Base-by-base conservation (phyloP, 2,113 vertebrate genomes). In the Marmota monax region DNA sequence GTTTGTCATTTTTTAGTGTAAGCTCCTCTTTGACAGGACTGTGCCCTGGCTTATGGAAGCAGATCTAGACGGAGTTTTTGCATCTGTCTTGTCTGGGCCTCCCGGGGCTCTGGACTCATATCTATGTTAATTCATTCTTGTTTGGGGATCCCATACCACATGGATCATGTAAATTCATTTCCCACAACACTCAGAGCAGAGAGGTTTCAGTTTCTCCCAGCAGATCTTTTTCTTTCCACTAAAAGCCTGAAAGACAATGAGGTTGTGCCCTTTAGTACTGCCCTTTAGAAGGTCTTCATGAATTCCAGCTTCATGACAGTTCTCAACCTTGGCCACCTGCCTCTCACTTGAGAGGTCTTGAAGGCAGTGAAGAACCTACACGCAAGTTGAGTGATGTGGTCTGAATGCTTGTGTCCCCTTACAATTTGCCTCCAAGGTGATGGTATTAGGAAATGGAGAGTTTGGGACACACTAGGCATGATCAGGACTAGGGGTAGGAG, bases 81-180 rank as follows among this genome's bases (percentile, higher is more conserved):
- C 11, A 91, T 53, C 45, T 34, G 39, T 37, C 4, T 88, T 11
- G 1, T 78, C 69, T 93, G 63, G 78, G 69, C 27, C 61, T 61
- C 45, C 65, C 73, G 73, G 27, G 29, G 2, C 61, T 89, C 39
- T 74, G 16, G 23, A 84, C 7, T 73, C 79, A 23, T 42, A 17
- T 25, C 7, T n/a, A 56, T 87, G 17, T 77, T 82, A 77, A 85
- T 74, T 67, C 90, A 90, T 77, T 92, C 34, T 95, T 88, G 22
- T 73, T 82, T 86, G 53, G 79, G 69, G 6, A 77, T 93, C 45
- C 23, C 37, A 34, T 42, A 65, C 32, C 87, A 76, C 29, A 27
- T 18, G 23, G 42, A 23, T 20, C 48, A 20, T 73, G 7, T 77
- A 84, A 73, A 82, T 45, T 72, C 69, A 84, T 53, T 73, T 51